Evolutionary conservation across 2,113 vertebrate genomes (phyloP).

Genomic region (Excalfactoria chinensis): DNA sequence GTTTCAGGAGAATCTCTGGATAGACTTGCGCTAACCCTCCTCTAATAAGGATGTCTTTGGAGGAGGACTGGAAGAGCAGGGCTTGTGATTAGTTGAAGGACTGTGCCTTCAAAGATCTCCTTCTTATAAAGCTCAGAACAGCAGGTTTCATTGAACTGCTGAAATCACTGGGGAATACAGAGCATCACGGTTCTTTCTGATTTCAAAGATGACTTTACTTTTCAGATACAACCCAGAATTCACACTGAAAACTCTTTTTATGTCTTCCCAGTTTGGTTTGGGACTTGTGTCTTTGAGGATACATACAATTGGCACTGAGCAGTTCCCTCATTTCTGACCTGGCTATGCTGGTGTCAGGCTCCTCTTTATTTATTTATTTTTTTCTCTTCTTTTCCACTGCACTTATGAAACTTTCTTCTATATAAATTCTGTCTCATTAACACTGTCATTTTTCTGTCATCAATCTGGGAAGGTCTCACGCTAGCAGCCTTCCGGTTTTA

Average conservation of each 20-base stretch:
- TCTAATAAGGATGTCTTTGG: not conserved
- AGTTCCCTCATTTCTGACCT: not conserved
- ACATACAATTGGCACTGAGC: not conserved
- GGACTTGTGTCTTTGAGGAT: not conserved
- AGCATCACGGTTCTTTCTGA: not conserved
- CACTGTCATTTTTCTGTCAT: not conserved
- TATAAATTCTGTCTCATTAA: not conserved
- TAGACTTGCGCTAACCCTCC: not conserved
- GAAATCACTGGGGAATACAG: not conserved
- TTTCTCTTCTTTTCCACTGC: not conserved
- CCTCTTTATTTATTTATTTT: not conserved
- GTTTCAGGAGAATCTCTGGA: not conserved
- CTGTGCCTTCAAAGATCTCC: not conserved
- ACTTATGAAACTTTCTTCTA: not conserved
- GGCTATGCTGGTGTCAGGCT: not conserved
- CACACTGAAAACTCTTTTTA: not conserved
- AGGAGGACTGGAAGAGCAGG: not conserved
- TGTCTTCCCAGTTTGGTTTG: not conserved
- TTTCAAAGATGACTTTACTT: not conserved
- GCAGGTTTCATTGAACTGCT: not conserved
- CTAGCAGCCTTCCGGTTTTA: not conserved
- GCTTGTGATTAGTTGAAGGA: not conserved
- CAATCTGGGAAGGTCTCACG: not conserved
- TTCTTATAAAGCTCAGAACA: slow-evolving; percentile 2
- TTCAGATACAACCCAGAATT: not conserved